Conservation (phyloP, 2,797 vertebrate genomes). For the Zenarchopterus dispar region DNA sequence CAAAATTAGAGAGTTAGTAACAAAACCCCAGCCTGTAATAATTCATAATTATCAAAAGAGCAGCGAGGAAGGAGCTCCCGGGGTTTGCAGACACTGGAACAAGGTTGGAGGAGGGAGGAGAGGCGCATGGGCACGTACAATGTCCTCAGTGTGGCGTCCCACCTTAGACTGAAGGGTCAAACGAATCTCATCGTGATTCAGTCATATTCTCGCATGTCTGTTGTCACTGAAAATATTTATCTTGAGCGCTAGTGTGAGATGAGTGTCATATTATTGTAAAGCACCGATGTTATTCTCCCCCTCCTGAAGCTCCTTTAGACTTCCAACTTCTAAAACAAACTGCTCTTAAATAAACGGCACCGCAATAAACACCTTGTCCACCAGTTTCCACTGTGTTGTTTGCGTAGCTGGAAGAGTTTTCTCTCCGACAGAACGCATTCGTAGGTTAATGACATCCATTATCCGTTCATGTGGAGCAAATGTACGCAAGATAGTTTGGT, state of each 20-base stretch:
- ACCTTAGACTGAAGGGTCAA: slow-evolving; percentile 52
- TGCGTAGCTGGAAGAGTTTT: slow-evolving; percentile 56
- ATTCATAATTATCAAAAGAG: slow-evolving; percentile 79
- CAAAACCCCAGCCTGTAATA: slow-evolving; percentile 75
- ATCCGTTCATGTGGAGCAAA: slow-evolving; percentile 56
- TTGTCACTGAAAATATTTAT: slow-evolving; percentile 66
- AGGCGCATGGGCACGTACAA: slow-evolving; percentile 11
- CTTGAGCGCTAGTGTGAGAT: slow-evolving; percentile 39
- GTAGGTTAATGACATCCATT: slow-evolving; percentile 55
- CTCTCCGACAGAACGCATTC: slow-evolving; percentile 46
- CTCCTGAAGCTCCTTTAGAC: slow-evolving; percentile 10
- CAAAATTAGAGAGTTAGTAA: slow-evolving; percentile 79
- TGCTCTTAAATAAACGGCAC: slow-evolving; percentile 51
- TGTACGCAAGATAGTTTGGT: slow-evolving; percentile 26
- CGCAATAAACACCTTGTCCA: slow-evolving; percentile 60
- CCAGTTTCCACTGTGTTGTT: slow-evolving; percentile 42
- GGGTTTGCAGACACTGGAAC: slow-evolving; percentile 59
- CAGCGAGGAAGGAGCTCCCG: slow-evolving; percentile 49
- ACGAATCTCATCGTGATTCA: slow-evolving; percentile 58
- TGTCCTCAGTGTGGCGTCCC: slow-evolving; percentile 52
- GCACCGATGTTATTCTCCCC: slow-evolving; percentile 26
- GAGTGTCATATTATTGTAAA: slow-evolving; percentile 41
- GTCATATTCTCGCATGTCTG: slow-evolving; percentile 51
- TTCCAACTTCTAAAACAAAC: slow-evolving; percentile 51
- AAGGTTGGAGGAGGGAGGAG: slow-evolving; percentile 23